Evolutionary conservation across 35 echinoderm and acorn worm genomes (phyloP).

Genomic region (Apostichopus japonicus): DNA sequence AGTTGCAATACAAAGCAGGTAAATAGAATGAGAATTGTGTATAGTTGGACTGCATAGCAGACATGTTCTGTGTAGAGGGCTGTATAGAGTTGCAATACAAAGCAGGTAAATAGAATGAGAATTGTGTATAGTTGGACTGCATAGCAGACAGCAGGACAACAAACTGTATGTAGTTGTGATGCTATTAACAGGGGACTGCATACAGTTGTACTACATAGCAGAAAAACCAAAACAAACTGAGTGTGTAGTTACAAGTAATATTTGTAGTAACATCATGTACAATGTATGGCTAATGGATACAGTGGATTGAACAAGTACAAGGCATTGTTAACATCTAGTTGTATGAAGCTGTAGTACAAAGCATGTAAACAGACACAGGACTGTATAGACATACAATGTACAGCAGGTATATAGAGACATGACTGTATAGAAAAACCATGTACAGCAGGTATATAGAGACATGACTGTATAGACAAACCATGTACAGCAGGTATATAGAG

Average conservation of each 20-base stretch:
- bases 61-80: no score
- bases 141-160: conserved; percentile 63
- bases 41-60: no score
- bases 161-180: conserved; percentile 81
- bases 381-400: conserved; percentile 82
- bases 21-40: no score
- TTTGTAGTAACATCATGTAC: no score
- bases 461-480: background rate
- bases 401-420: conserved; percentile 58
- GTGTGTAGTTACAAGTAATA: no score
- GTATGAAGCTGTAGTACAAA: conserved; percentile 77
- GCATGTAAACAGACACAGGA: conserved; percentile 80
- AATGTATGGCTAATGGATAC: no score
- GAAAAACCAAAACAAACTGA: background rate
- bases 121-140: background rate
- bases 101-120: background rate
- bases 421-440: conserved; percentile 48
- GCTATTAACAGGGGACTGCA: conserved; percentile 58
- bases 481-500: conserved; percentile 73
- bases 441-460: conserved; percentile 67
- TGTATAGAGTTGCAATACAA: background rate
- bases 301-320: no score
- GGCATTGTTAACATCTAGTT: conserved; percentile 77
- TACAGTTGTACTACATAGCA: background rate
- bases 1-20: background rate